phyloP scores from a whole-genome alignment of 2,888 invertebrate genomes.

The Acheta domesticus region DNA sequence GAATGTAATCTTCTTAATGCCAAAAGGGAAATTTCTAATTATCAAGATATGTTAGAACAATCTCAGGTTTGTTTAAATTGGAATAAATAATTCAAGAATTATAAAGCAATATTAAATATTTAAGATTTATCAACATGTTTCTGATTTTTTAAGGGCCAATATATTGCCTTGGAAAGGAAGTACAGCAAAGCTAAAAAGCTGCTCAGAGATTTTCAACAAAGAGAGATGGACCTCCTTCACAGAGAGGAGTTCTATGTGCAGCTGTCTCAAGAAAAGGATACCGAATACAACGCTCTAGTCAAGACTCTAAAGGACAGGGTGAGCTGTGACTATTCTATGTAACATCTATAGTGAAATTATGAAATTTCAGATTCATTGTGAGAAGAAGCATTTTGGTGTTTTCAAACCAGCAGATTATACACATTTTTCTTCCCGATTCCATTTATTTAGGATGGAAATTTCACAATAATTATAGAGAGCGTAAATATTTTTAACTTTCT shows the following conservation, averaged over 20 bases:
- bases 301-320: conserved; percentile 86
- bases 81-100: too few relatives aligned
- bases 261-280: conserved; percentile 81
- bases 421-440: too few relatives aligned
- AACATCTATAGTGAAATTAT: too few relatives aligned
- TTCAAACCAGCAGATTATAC: too few relatives aligned
- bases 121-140: too few relatives aligned
- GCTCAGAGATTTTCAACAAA: conserved; percentile 84
- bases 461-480: too few relatives aligned
- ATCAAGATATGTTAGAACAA: conserved; percentile 73
- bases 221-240: conserved; percentile 83
- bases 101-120: too few relatives aligned
- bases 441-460: too few relatives aligned
- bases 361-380: too few relatives aligned
- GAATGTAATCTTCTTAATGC: conserved; percentile 68
- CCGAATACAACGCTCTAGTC: conserved; percentile 79
- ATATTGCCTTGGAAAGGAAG: conserved; percentile 80
- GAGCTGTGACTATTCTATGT: conserved; percentile 36
- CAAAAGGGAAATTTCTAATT: conserved; percentile 61
- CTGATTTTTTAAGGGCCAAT: conserved; percentile 59
- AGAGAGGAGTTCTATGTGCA: conserved; percentile 92
- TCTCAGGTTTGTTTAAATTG: conserved; percentile 51
- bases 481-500: too few relatives aligned
- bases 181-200: conserved; percentile 82
- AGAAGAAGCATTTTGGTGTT: too few relatives aligned